Percentiles rank a stretch among this genome's conserved stretches.
phyloP scores from a whole-genome alignment of 2,888 invertebrate genomes.

The Polyploca ridens region DNA sequence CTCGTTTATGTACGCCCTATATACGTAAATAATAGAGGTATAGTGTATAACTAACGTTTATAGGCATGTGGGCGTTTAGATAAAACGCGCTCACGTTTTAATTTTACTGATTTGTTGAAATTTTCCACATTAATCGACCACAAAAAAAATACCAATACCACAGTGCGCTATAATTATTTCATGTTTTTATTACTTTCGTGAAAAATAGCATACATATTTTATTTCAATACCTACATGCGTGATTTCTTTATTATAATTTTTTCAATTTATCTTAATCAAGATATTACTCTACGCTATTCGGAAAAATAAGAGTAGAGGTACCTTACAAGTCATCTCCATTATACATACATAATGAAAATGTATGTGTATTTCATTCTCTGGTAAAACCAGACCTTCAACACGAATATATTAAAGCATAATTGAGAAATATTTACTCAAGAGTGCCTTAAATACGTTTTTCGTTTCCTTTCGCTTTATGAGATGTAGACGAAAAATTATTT shows the following conservation, averaged over 20 bases:
- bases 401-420: neutral
- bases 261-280: neutral
- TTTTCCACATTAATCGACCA: neutral
- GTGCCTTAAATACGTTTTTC: conserved; percentile 26
- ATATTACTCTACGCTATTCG: neutral
- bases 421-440: conserved; percentile 12
- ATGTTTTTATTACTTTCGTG: too few species aligned
- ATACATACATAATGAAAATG: neutral
- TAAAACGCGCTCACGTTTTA: neutral
- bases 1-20: conserved; percentile 20
- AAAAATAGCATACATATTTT: neutral
- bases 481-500: neutral
- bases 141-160: neutral
- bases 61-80: conserved; percentile 1
- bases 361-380: conserved; percentile 17
- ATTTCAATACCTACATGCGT: neutral
- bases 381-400: neutral
- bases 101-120: neutral
- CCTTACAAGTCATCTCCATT: conserved; percentile 8
- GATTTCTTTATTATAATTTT: neutral
- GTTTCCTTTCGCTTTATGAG: conserved; percentile 25
- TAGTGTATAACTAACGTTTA: conserved; percentile 13
- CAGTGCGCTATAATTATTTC: neutral
- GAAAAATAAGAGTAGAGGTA: neutral
- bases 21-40: conserved; percentile 25